Base-by-base conservation (phyloP, 2,888 invertebrate species). In the Agonopterix arenella region DNA sequence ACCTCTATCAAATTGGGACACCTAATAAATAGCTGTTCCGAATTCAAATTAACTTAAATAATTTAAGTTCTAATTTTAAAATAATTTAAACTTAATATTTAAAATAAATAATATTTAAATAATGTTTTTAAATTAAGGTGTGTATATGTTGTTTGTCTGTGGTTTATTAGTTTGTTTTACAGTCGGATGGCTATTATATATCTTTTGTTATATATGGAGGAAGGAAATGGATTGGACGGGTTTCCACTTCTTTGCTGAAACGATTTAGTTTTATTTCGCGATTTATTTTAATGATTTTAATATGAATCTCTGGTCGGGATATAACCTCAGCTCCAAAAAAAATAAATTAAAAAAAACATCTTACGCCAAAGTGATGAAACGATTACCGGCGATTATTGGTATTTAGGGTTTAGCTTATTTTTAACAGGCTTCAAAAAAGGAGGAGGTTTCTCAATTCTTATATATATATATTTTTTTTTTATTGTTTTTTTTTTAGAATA, bases 101-200 rank as follows among this genome's bases (percentile, higher is more conserved):
- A 36, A 42, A 8, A 50, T 9, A 38, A 50, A 46, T n/a, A 44
- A 44, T 44, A 9, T 8, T 37, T 1, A 46, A 10, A n/a, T 5
- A 36, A 11, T 41, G 41, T 13, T 45, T 13, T 45, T 37, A 40
- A 36, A 28, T 10, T 36, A 36, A 36, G 8, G 45, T 49, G 13
- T 44, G n/a, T 13, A 44, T 16, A 5, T 45, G 16, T 36, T 36
- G 40, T 49, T 45, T 42, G 54, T 48, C n/a, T 40, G 55, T 54
- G 37, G 57, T 57, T 51, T 56, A 51, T 52, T 53, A 62, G 61
- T 70, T 63, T 47, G 54, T 64, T 28, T 67, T 55, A 67, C 66
- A 64, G 49, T 61, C 59, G 43, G 54, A 37, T 64, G 54, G 55
- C 55, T 60, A 46, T 55, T 69, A 65, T 76, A 68, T 75, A 76